Evolutionary conservation across 2,888 invertebrate species (phyloP), one percentile per base, ranked within the genome.

Genomic region (Cloeon dipterum): DNA sequence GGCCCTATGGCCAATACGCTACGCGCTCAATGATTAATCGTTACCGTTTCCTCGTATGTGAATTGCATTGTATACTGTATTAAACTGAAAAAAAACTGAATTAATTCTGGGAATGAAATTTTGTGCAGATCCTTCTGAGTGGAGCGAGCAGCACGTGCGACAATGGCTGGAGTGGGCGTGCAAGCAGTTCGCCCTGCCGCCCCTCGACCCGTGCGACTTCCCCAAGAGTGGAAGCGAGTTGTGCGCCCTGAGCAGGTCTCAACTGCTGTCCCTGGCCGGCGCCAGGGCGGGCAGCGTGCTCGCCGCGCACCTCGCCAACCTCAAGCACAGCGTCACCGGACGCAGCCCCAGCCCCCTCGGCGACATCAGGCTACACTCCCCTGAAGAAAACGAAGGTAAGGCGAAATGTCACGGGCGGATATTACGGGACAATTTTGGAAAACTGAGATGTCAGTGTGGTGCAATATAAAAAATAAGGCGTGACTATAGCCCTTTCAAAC

Each of bases 141-240:
- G 74, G 74, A 63, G 57, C 40, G 48, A 55, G 13, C 54, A 53
- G 20, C 65, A 74, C 51, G 66, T 74, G 42, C 54, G 55, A 39
- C 61, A 62, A 34, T 74, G 73, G 74, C 52, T 74, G 33, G 53
- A 55, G 29, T 74, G 73, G 72, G 63, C 67, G 46, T 59, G 63
- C 20, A 58, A 59, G 37, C 64, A 66, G 46, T 71, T 73, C 47
- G 56, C 64, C 26, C 58, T 74, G 40, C 56, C 58, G 33, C 66
- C 66, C 5, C 67, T 68, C 25, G 60, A 62, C 44, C 47, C 58
- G 3, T 44, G 53, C 17, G 55, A 61, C 43, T 66, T 73, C 50
- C 70, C 72, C 7, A 54, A 50, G 39, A 58, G 55, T 4, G 74
- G 73, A 4, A 49, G 51, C 19, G 67, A 68, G 43, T 54, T 74